A percentile compares a stretch with the other conserved stretches of the same genome.
phyloP scores from a whole-genome alignment of 1,140 invertebrate genomes.

The Drosophila tristis region DNA sequence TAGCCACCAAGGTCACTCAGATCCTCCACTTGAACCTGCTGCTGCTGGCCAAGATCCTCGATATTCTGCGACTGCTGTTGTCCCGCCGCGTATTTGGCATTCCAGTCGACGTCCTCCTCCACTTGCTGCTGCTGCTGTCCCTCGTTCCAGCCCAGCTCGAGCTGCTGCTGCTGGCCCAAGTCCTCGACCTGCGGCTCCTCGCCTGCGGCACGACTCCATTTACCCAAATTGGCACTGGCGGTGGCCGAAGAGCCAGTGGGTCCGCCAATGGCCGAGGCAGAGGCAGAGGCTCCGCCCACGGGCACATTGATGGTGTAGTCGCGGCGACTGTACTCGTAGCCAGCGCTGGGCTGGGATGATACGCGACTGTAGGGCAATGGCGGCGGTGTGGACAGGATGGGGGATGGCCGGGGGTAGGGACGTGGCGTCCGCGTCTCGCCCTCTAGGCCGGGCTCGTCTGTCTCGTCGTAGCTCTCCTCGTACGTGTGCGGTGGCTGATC shows the following conservation, averaged over 20 bases:
- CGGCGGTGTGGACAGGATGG: constrained; percentile 43
- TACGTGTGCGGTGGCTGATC: constrained; percentile 78
- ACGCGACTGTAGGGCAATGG: constrained; percentile 40
- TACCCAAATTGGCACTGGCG: constrained; percentile 49
- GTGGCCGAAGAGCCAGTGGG: constrained; percentile 48
- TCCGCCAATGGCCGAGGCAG: constrained; percentile 55
- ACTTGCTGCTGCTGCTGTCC: constrained; percentile 50
- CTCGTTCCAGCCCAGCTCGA: constrained; percentile 47
- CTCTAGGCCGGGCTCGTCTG: constrained; percentile 71
- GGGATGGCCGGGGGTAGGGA: constrained; percentile 7
- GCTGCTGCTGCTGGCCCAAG: constrained; percentile 47
- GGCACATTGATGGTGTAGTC: constrained; percentile 69
- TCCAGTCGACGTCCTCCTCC: constrained; percentile 20
- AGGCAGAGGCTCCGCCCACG: constrained; percentile 38
- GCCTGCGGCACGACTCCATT: constrained; percentile 59
- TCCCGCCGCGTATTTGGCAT: constrained; percentile 9
- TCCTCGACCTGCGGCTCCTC: constrained; percentile 38
- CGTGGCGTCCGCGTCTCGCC: constrained; percentile 45
- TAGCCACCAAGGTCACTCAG: background rate
- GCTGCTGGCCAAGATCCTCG: constrained; percentile 41
- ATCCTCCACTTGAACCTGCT: constrained; percentile 54
- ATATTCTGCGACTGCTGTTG: constrained; percentile 30
- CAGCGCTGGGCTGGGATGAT: constrained; percentile 2
- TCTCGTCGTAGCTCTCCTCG: constrained; percentile 61
- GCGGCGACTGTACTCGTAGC: constrained; percentile 65